phyloP scores from a whole-genome alignment of 2,797 vertebrate genomes.

The Heterohyrax brucei region DNA sequence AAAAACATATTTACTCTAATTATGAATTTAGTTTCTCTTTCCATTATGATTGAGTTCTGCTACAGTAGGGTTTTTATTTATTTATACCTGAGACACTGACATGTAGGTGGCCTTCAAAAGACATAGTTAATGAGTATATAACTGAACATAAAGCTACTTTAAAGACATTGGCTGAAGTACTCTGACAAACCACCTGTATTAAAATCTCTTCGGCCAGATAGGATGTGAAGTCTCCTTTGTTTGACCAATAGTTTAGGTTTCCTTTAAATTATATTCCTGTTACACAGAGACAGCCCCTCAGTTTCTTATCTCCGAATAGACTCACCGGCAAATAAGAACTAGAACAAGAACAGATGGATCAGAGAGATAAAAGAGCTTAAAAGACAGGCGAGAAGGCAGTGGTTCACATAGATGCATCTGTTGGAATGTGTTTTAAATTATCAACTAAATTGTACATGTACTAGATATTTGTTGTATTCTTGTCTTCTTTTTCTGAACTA shows the following conservation, averaged over 20 bases:
- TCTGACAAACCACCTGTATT: not conserved
- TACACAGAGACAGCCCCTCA: not conserved
- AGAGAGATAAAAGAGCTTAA: not conserved
- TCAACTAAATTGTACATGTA: not conserved
- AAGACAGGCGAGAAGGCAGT: not conserved
- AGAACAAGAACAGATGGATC: not conserved
- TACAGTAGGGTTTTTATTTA: not conserved
- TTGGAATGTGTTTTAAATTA: not conserved
- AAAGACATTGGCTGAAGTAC: not conserved
- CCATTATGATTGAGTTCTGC: not conserved
- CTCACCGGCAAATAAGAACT: too few relatives aligned
- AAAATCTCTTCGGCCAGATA: not conserved
- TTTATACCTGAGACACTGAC: not conserved
- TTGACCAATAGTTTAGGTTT: not conserved
- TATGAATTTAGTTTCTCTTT: not conserved
- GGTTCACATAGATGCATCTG: not conserved
- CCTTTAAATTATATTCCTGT: not conserved
- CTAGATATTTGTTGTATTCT: not conserved
- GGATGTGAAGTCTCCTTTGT: not conserved
- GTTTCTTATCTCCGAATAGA: not conserved
- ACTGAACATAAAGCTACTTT: not conserved
- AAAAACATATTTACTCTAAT: not conserved
- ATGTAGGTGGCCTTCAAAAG: not conserved
- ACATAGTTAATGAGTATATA: not conserved
- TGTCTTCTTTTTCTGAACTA: not conserved